Conservation (phyloP, 2,888 invertebrate species). For the Amorpha juglandis region DNA sequence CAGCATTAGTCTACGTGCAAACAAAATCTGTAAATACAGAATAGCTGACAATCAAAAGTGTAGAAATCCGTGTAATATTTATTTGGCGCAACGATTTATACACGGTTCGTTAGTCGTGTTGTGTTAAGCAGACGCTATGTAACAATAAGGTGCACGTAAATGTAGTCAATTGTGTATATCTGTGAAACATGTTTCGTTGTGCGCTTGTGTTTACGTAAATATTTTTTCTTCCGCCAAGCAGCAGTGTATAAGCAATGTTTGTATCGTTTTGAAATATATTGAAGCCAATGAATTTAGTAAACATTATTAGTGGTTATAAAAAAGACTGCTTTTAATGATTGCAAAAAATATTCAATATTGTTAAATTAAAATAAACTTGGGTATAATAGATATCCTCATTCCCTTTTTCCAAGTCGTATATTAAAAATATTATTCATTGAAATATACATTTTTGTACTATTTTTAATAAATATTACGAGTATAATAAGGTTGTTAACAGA, state of each 20-base stretch:
- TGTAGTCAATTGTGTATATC: too few species aligned
- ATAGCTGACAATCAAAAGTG: neutral
- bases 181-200: neutral
- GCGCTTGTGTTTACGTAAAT: neutral
- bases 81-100: neutral
- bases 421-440: neutral
- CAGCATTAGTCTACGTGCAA: too few species aligned
- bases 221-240: too few species aligned
- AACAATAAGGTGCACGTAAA: neutral
- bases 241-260: too few species aligned
- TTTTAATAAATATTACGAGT: neutral
- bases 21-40: neutral
- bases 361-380: neutral
- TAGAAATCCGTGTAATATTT: neutral
- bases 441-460: constrained; percentile 5
- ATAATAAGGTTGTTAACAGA: neutral
- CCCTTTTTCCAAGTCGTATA: neutral
- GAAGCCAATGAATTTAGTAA: too few species aligned
- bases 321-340: too few species aligned
- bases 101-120: constrained; percentile 19
- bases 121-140: neutral
- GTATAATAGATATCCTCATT: neutral
- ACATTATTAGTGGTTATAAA: too few species aligned
- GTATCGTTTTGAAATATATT: too few species aligned
- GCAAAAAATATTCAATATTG: too few species aligned